Evolutionary conservation across 2,888 invertebrate species (phyloP), one percentile per base, ranked within the genome.

Genomic region (Agonopterix alstromeriana): DNA sequence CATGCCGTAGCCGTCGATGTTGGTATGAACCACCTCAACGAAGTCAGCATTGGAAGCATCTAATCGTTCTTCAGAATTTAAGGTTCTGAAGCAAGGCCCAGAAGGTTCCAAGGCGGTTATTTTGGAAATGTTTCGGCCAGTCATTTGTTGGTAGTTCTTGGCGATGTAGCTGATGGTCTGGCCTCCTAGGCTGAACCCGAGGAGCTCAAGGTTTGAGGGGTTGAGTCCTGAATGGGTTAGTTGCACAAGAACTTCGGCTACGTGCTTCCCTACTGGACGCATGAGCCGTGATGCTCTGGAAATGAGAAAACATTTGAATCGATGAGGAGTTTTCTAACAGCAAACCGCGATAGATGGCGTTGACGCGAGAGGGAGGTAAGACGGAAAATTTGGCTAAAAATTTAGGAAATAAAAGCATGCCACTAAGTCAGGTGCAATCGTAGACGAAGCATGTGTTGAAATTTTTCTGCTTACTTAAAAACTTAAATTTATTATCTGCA

Each of bases 1-100:
- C 85, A 88, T 87, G 0, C 88, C 88, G 12, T 73, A 87, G 0
- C 80, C 87, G 45, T 88, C 88, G n/a, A 87, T 84, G 47, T 87
- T 88, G 0, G 86, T 86, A 47, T 88, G 87, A 4, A 88, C 58
- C 0, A 87, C 85, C 58, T 82, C 77, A 0, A 88, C 85, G 40
- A 83, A 87, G 49, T 85, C 83, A 0, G 86, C 86, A 45, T 86
- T 67, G 0, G 82, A 75, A 0, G 74, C 64, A 43, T 79, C 73
- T 0, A 88, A 62, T 43, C 87, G 63, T 0, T 84, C 75, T 0
- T 66, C 55, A 0, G 70, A 54, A 0, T 47, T 45, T 17, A 49
- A 10, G 38, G 63, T 70, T 45, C 87, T 68, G 38, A 84, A 88
- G 54, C 88, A 88, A 0, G 88, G 85, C 0, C 88, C 88, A 0